Evolutionary conservation across 2,888 invertebrate genomes (phyloP), one percentile per base, ranked within the genome.

Genomic region (Drosophila rubida): DNA sequence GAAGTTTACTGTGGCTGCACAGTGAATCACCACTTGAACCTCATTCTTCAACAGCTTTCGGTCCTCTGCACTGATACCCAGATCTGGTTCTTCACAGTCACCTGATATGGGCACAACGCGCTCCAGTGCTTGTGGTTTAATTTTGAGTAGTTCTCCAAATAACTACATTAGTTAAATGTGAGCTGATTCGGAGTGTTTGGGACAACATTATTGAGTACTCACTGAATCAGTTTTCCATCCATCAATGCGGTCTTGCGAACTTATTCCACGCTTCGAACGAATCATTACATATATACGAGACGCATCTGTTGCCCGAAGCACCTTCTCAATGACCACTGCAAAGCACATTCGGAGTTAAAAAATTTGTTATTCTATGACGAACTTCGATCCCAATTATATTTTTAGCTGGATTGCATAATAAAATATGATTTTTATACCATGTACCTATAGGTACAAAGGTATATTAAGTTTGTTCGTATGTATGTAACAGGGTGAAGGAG

Each of bases 1-100:
- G 85, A 96, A 96, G 7, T 46, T 85, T 2, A 98, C 97, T 0
- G 98, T 98, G 0, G 98, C 99, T 0, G 98, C 98, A 11, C 96
- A 96, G 90, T 99, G 97, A 91, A 99, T 96, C 7, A 95, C 93
- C 65, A 95, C 91, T 78, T 95, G 93, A 22, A 89, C 87, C 48
- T 90, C 83, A 44, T 88, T 66, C 44, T 72, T 69, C 2, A 92
- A 69, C 14, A 87, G 62, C 32, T 71, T 61, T 4, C 90, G 87
- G 81, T 93, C 92, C 41, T 73, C 77, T 4, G 73, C 63, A 22
- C 90, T 89, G 19, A 93, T 87, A n/a, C 92, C 93, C 27, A 93
- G 76, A 32, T 88, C 88, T 1, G 88, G 81, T 27, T 89, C 62
- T 11, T 72, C 63, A 60, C 92, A 92, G 62, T 93, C 93, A 6